Conservation (phyloP, 2,888 invertebrate species). For the Silvanus unidentatus region DNA sequence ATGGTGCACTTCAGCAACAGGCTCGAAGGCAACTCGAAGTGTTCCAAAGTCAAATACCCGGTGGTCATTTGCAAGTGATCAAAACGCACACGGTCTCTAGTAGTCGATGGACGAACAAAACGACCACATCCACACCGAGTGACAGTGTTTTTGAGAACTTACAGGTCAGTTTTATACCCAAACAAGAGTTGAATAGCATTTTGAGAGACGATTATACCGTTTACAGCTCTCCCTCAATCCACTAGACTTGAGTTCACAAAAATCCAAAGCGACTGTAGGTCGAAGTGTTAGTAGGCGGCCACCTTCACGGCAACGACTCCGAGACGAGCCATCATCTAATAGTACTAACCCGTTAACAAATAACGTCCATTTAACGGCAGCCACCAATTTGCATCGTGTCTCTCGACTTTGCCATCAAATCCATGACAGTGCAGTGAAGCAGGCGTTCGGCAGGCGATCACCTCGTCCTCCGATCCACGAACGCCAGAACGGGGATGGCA, state of each 20-base stretch:
- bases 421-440: constrained; percentile 44
- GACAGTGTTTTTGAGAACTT: constrained; percentile 37
- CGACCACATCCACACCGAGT: constrained; percentile 1
- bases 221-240: constrained; percentile 48
- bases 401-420: constrained; percentile 48
- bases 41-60: constrained; percentile 62
- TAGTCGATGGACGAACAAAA: constrained; percentile 28
- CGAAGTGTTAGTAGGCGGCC: constrained; percentile 50
- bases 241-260: constrained; percentile 49
- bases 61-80: constrained; percentile 64
- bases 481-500: constrained; percentile 34
- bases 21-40: constrained; percentile 61
- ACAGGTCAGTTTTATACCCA: constrained; percentile 33
- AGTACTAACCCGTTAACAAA: constrained; percentile 19
- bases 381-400: constrained; percentile 42
- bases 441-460: constrained; percentile 33
- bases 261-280: constrained; percentile 49
- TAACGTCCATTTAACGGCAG: constrained; percentile 28
- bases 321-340: constrained; percentile 20
- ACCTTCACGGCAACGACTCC: constrained; percentile 45
- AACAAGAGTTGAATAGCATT: neutral
- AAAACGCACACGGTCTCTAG: constrained; percentile 52
- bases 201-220: neutral
- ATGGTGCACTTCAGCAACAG: constrained; percentile 50
- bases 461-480: constrained; percentile 23